Percentiles rank a stretch among this genome's conserved stretches.
Evolutionary conservation across 2,797 vertebrate genomes (phyloP).

Genomic region (Hyperoplus lanceolatus): DNA sequence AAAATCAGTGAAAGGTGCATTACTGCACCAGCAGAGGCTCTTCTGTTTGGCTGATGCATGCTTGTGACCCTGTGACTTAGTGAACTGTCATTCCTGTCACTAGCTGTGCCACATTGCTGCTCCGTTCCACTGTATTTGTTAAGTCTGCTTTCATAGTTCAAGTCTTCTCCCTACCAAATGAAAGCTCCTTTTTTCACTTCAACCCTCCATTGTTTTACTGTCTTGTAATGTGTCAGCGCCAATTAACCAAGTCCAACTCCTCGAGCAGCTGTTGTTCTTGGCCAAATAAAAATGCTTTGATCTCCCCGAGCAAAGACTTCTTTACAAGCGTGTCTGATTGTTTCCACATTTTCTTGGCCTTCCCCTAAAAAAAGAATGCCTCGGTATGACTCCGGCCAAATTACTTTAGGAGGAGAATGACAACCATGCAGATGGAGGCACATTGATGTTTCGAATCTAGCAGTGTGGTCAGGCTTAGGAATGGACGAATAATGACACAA

Average conservation of each 20-base stretch:
- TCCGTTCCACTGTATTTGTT: slow-evolving; percentile 13
- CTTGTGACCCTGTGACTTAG: slow-evolving; percentile 38
- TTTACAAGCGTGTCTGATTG: slow-evolving; percentile 71
- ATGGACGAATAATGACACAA: slow-evolving; percentile 10
- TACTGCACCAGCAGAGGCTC: slow-evolving; percentile 24
- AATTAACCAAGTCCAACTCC: slow-evolving; percentile 46
- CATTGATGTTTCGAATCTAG: slow-evolving; percentile 41
- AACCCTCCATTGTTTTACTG: slow-evolving; percentile 40
- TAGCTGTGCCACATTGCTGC: slow-evolving; percentile 17
- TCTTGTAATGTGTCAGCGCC: slow-evolving; percentile 44
- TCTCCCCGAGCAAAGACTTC: slow-evolving; percentile 38
- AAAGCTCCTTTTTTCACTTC: slow-evolving; percentile 34
- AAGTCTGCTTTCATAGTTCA: slow-evolving; percentile 10
- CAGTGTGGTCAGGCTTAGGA: slow-evolving; percentile 18
- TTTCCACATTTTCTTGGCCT: slow-evolving; percentile 70
- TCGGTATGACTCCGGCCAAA: slow-evolving; percentile 49
- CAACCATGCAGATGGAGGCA: slow-evolving; percentile 54
- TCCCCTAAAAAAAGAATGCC: slow-evolving; percentile 63
- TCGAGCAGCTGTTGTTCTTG: slow-evolving; percentile 45
- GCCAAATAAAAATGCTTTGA: slow-evolving; percentile 31
- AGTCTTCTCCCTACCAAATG: slow-evolving; percentile 4
- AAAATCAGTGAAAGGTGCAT: slow-evolving; percentile 57
- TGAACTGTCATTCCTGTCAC: slow-evolving; percentile 2
- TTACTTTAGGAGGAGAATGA: slow-evolving; percentile 66
- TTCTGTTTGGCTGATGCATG: slow-evolving; percentile 11